These are phyloP conservation scores for Drosophila paulistorum DNA, from an alignment of 1,140 invertebrate genomes.

Conservation along the genomic window DNA sequence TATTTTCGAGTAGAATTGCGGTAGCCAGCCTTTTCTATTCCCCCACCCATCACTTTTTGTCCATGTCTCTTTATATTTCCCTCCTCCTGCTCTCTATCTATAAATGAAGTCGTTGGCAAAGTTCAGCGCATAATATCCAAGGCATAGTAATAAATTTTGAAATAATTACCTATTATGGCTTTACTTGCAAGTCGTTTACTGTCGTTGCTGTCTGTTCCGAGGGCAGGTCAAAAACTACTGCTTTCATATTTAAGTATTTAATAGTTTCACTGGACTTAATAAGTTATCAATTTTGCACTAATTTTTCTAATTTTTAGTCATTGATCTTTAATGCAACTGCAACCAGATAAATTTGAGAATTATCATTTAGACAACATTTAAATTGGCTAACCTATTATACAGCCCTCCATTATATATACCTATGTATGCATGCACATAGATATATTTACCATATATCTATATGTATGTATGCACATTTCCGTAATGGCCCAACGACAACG, in stretches of 20 bases:
- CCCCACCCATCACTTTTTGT: neutral
- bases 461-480: constrained; percentile 44
- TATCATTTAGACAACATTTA: neutral
- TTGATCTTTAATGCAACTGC: no score
- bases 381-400: neutral
- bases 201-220: constrained; percentile 1
- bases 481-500: constrained; percentile 59
- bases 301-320: no score
- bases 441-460: constrained; percentile 18
- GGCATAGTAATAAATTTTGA: constrained; percentile 79
- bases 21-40: neutral
- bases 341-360: no score
- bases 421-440: constrained; percentile 23
- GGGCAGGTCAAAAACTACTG: neutral
- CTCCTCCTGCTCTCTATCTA: neutral
- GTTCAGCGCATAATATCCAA: constrained; percentile 53
- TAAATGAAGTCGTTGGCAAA: constrained; percentile 36
- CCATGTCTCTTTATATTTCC: no score
- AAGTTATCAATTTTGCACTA: no score
- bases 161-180: constrained; percentile 83
- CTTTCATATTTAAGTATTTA: neutral
- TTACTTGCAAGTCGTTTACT: constrained; percentile 52
- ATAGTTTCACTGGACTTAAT: no score
- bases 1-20: neutral
- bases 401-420: constrained; percentile 10